Conservation (phyloP, 2,888 invertebrate species). For the Tillus elongatus region DNA sequence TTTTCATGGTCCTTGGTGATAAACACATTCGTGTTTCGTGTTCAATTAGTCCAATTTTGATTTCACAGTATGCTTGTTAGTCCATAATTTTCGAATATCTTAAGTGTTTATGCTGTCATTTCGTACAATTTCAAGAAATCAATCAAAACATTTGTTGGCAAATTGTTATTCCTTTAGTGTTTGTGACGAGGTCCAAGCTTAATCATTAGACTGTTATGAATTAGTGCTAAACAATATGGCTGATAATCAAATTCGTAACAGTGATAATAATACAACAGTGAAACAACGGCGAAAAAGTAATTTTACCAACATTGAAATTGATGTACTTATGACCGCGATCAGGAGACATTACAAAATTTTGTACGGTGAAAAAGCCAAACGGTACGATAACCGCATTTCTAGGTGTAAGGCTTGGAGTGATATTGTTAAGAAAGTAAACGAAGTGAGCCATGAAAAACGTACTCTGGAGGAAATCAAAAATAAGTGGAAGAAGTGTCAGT, state of each 20-base stretch:
- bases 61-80: too few species aligned
- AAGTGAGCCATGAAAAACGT: slow-evolving; percentile 28
- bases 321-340: slow-evolving; percentile 26
- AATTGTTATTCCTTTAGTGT: too few species aligned
- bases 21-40: too few species aligned
- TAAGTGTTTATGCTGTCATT: too few species aligned
- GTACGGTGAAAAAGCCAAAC: slow-evolving; percentile 28
- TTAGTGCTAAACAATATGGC: slow-evolving; percentile 20
- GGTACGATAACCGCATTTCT: slow-evolving; percentile 24
- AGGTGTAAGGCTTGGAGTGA: slow-evolving; percentile 30
- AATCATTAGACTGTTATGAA: too few species aligned
- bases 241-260: slow-evolving; percentile 22
- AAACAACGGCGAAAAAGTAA: slow-evolving; percentile 30
- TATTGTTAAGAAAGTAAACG: slow-evolving; percentile 29
- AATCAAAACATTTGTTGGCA: too few species aligned
- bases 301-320: slow-evolving; percentile 31
- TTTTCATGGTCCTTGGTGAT: too few species aligned
- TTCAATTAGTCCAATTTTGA: too few species aligned
- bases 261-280: slow-evolving; percentile 5
- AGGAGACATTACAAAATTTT: slow-evolving; percentile 26
- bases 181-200: too few species aligned
- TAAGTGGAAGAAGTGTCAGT: slow-evolving; percentile 34
- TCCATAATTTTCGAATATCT: too few species aligned
- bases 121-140: too few species aligned
- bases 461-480: slow-evolving; percentile 33